Evolutionary conservation across 2,888 invertebrate species (phyloP).

Genomic region (Chaetogeoica ovagalla): DNA sequence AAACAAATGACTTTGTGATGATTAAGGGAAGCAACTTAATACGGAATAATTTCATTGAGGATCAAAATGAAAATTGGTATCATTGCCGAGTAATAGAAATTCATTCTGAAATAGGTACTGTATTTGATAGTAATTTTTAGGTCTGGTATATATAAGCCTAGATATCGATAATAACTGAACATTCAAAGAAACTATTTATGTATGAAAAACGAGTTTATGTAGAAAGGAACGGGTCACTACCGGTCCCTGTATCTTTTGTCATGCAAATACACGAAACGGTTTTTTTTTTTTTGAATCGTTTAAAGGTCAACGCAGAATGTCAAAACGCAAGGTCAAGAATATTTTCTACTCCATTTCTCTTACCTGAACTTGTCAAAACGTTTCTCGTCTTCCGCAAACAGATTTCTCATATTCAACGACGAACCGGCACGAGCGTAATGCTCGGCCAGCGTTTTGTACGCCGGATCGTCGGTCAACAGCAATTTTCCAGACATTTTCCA

Average conservation of each 20-base stretch:
- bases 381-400: conserved; percentile 78
- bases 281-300: background rate
- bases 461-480: conserved; percentile 64
- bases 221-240: no score
- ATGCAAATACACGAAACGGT: background rate
- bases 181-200: background rate
- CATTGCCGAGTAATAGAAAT: no score
- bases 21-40: no score
- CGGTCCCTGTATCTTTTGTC: no score
- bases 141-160: no score
- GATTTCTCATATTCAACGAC: conserved; percentile 77
- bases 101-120: no score
- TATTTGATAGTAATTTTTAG: no score
- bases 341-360: conserved; percentile 54
- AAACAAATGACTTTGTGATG: no score
- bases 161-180: no score
- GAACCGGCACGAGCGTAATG: conserved; percentile 73
- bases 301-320: background rate
- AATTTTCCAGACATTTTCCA: conserved; percentile 36
- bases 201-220: no score
- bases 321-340: conserved; percentile 59
- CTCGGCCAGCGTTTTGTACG: conserved; percentile 75
- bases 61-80: no score
- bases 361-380: conserved; percentile 92
- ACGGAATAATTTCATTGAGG: no score